These are phyloP conservation scores for Elaphurus davidianus DNA, from an alignment of 2,113 vertebrate species.

Conservation along the genomic window DNA sequence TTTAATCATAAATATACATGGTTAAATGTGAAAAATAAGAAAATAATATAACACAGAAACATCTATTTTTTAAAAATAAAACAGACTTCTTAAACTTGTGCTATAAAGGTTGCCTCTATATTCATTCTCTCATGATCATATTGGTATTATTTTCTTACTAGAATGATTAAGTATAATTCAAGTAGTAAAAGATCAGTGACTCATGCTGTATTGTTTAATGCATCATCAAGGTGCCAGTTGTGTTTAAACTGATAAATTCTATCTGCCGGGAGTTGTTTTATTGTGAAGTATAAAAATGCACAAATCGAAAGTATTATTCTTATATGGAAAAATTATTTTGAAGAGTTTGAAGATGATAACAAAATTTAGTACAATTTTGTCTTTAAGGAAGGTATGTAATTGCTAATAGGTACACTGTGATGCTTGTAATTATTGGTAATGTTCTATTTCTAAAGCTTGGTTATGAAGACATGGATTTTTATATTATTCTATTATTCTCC, in stretches of 20 bases:
- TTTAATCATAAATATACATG: not conserved
- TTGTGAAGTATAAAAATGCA: not conserved
- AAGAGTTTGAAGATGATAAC: not conserved
- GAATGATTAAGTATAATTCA: not conserved
- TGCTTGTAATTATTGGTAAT: not conserved
- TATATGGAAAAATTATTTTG: slow-evolving; percentile 2
- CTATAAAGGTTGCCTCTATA: not conserved
- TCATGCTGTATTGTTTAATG: not conserved
- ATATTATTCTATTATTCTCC: not conserved
- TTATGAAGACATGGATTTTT: not conserved
- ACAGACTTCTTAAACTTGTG: not conserved
- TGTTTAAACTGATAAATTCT: not conserved
- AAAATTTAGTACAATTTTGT: not conserved
- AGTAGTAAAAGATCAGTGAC: not conserved
- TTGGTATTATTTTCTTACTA: not conserved
- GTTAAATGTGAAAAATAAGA: not conserved
- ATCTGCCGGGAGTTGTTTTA: not conserved
- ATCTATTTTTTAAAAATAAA: not conserved
- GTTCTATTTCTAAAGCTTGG: not conserved
- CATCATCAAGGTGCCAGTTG: not conserved
- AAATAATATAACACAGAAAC: not conserved
- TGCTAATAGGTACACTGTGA: not conserved
- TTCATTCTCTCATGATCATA: not conserved
- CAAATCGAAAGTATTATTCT: not conserved
- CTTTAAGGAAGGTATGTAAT: not conserved